Percentiles rank a stretch among this genome's conserved stretches.
These are phyloP conservation scores for Karalla daura DNA, from an alignment of 2,797 vertebrate genomes.

Conservation along the genomic window DNA sequence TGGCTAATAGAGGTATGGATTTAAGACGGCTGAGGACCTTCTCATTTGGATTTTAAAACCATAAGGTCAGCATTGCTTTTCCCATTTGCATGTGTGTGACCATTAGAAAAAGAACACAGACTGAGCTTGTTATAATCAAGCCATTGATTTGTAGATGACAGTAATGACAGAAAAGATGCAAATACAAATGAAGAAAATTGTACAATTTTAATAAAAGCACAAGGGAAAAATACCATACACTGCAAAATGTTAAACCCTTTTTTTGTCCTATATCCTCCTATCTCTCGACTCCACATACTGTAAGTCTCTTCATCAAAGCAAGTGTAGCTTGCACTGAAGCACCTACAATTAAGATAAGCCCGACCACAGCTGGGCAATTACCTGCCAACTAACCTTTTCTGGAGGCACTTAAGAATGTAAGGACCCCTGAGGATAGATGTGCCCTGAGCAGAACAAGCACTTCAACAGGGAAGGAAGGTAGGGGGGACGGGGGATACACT, in stretches of 20 bases:
- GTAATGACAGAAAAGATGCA: not conserved
- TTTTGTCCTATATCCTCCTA: constrained; percentile 39
- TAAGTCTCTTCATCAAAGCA: constrained; percentile 76
- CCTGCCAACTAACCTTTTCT: constrained; percentile 86
- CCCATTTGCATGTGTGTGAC: constrained; percentile 25
- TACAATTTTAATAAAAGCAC: not conserved
- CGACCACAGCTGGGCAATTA: constrained; percentile 84
- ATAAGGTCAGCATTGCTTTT: constrained; percentile 56
- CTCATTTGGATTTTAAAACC: constrained; percentile 67
- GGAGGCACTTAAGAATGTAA: constrained; percentile 82
- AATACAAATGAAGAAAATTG: not conserved
- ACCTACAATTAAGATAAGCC: constrained; percentile 83
- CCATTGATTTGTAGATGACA: not conserved
- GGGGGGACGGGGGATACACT: constrained; percentile 3
- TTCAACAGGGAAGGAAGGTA: constrained; percentile 66
- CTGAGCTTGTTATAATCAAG: constrained; percentile 25
- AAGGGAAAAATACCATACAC: constrained; percentile 3
- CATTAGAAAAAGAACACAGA: constrained; percentile 36
- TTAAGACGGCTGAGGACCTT: constrained; percentile 38
- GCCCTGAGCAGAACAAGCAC: constrained; percentile 74
- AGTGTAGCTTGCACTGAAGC: constrained; percentile 75
- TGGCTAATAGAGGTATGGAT: constrained; percentile 77
- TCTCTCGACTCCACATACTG: constrained; percentile 49
- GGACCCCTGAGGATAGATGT: constrained; percentile 80
- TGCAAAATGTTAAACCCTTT: constrained; percentile 35